Evolutionary conservation across 2,888 invertebrate genomes (phyloP), one percentile per base, ranked within the genome.

Genomic region (Dysmachus trigonus): DNA sequence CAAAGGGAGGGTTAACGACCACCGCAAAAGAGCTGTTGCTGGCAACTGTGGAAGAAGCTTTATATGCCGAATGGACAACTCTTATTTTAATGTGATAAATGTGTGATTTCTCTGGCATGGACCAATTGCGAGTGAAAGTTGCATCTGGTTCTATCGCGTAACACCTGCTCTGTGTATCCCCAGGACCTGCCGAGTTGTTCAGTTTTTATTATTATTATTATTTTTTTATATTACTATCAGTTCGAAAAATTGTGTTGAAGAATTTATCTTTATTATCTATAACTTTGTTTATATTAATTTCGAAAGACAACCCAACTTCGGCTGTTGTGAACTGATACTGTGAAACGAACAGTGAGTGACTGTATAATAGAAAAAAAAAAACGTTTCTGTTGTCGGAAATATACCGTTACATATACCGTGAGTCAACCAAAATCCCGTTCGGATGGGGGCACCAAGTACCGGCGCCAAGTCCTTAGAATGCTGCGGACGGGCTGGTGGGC

Each of bases 391-490:
- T 15, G n/a, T 51, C 15, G n/a, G n/a, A 47, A 47, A 47, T 15
- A 47, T 47, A 62, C 27, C 51, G 51, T 51, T 62, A 18, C 6
- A 18, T 27, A 18, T 27, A 27, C 22, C 22, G 27, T 62, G 71
- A 81, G 38, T 72, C 72, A 7, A 51, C n/a, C 27, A 22, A 30
- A 5, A 83, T 41, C 27, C 27, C 72, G 53, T 86, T 86, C 77
- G 82, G 82, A 87, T 87, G 87, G 87, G 87, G 87, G 85, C 87
- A 85, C 85, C 87, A 22, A 82, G 85, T 81, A 82, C 85, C 35
- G 87, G 87, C 51, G 87, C 83, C 38, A 73, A 76, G 53, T 79
- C 79, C 73, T 53, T 82, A 31, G 82, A 85, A 38, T 85, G 87
- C 71, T 85, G 77, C 76, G 86, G 85, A 53, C 85, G 72, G 41